A percentile compares a stretch with the other conserved stretches of the same genome.
Conservation (phyloP, 2,113 vertebrate genomes). For the Etheostoma cragini region DNA sequence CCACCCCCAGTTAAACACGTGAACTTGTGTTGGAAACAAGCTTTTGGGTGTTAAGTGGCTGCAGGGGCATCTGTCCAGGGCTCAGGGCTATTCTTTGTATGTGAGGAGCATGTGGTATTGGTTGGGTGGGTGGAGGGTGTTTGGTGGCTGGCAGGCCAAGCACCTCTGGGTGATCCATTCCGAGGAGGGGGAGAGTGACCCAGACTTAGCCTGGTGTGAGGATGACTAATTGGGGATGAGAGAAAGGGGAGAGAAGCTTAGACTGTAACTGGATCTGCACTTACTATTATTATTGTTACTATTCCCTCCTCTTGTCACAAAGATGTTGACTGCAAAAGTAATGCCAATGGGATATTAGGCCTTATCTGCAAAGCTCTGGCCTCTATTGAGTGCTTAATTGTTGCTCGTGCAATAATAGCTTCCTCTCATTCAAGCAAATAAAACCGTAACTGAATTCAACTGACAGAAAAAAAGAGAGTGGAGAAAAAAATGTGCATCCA, state of each 20-base stretch:
- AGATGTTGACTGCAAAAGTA: not conserved
- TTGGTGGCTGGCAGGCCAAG: constrained; percentile 46
- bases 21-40: constrained; percentile 46
- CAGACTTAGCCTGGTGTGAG: constrained; percentile 38
- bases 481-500: not conserved
- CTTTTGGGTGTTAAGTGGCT: constrained; percentile 43
- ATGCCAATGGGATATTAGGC: not conserved
- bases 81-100: constrained; percentile 57
- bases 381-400: constrained; percentile 34
- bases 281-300: not conserved
- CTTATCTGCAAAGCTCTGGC: constrained; percentile 13
- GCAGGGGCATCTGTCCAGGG: constrained; percentile 44
- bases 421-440: constrained; percentile 35
- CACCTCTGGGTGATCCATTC: constrained; percentile 49
- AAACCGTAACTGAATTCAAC: constrained; percentile 32
- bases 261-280: constrained; percentile 59
- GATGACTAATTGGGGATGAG: constrained; percentile 58
- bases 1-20: constrained; percentile 35
- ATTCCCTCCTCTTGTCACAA: not conserved
- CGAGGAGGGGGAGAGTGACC: constrained; percentile 45
- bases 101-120: constrained; percentile 40
- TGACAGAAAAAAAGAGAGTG: constrained; percentile 33
- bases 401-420: constrained; percentile 19
- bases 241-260: constrained; percentile 2
- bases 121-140: constrained; percentile 5